Evolutionary conservation across 2,888 invertebrate genomes (phyloP).

Genomic region (Mythimna vitellina): DNA sequence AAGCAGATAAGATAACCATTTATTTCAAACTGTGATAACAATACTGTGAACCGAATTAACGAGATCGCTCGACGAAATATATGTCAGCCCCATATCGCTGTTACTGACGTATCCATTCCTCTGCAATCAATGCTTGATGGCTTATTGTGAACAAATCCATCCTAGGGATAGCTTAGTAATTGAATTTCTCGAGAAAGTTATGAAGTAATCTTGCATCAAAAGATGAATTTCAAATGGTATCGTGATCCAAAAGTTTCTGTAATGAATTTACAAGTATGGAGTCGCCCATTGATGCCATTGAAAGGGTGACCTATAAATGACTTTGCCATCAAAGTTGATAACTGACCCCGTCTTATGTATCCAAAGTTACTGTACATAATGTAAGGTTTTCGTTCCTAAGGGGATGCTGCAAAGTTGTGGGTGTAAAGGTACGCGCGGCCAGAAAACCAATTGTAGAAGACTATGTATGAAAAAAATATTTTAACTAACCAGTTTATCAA

Average conservation of each 20-base stretch:
- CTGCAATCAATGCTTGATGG: slow-evolving; percentile 2
- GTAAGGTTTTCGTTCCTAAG: neutral
- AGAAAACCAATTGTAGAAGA: neutral
- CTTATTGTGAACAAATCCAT: slow-evolving; percentile 4
- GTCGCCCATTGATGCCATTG: slow-evolving; percentile 28
- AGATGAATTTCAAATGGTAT: slow-evolving; percentile 52
- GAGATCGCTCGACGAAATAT: neutral
- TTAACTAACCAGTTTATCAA: no score
- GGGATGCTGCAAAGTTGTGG: neutral
- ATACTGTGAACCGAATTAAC: neutral
- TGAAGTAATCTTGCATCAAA: slow-evolving; percentile 50
- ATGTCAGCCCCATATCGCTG: neutral
- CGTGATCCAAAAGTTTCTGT: slow-evolving; percentile 46
- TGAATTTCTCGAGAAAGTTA: slow-evolving; percentile 47
- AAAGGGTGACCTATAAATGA: slow-evolving; percentile 31
- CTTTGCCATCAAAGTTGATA: slow-evolving; percentile 39
- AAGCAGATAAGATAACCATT: neutral
- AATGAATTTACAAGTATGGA: slow-evolving; percentile 48
- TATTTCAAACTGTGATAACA: neutral
- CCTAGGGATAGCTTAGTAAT: slow-evolving; percentile 31
- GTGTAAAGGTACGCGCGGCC: neutral
- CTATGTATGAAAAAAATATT: no score
- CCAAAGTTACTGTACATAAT: slow-evolving; percentile 21
- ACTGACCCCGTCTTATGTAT: slow-evolving; percentile 32
- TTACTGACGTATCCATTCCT: slow-evolving; percentile 10